These are phyloP conservation scores for Ceraclea dissimilis DNA, from an alignment of 2,888 invertebrate species.

Conservation along the genomic window DNA sequence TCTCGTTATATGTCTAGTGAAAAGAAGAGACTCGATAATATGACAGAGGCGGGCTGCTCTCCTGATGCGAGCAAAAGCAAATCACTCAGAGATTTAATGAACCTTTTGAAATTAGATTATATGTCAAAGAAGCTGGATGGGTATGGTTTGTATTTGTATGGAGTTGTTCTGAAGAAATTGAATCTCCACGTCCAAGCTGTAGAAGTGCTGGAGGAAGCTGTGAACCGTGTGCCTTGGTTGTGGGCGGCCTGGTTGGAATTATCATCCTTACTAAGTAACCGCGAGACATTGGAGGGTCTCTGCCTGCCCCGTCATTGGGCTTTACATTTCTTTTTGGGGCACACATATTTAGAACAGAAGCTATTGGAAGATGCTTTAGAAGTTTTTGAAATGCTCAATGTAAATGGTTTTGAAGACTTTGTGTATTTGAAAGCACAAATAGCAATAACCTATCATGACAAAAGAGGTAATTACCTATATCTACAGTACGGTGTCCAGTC, in stretches of 20 bases:
- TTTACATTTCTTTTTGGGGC: constrained; percentile 84
- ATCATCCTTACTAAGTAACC: constrained; percentile 74
- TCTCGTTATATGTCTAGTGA: constrained; percentile 83
- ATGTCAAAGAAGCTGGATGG: constrained; percentile 67
- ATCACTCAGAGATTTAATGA: constrained; percentile 48
- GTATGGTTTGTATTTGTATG: constrained; percentile 82
- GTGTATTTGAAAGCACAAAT: constrained; percentile 87
- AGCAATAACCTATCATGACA: constrained; percentile 88
- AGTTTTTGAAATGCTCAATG: constrained; percentile 67
- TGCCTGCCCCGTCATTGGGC: constrained; percentile 88
- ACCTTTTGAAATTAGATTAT: constrained; percentile 51
- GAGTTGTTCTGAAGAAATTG: constrained; percentile 81
- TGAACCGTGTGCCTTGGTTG: constrained; percentile 71
- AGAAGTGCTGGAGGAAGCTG: constrained; percentile 69
- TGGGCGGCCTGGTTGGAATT: constrained; percentile 97
- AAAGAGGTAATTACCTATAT: constrained; percentile 56
- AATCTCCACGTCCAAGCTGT: constrained; percentile 73
- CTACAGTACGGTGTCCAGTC: neutral
- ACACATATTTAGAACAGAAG: constrained; percentile 83
- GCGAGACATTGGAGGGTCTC: constrained; percentile 61
- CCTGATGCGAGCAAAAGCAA: constrained; percentile 48
- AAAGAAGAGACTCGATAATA: constrained; percentile 81
- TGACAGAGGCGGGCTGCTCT: constrained; percentile 43
- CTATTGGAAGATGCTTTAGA: constrained; percentile 84
- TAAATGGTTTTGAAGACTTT: constrained; percentile 78